Evolutionary conservation across 2,888 invertebrate genomes (phyloP).

Genomic region (Drosophila mayaguana): DNA sequence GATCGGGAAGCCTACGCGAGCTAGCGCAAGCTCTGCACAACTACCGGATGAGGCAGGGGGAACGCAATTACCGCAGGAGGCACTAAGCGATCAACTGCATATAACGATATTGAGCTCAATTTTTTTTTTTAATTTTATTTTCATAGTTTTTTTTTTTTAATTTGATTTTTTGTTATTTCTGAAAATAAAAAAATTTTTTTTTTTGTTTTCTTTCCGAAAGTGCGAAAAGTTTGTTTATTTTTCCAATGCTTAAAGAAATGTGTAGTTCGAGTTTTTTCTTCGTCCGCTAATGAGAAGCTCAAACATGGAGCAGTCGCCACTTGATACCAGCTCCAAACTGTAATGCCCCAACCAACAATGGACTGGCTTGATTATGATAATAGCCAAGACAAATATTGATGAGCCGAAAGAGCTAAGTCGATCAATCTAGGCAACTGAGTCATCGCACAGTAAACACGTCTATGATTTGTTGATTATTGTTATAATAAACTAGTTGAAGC

Average conservation of each 20-base stretch:
- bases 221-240: background rate
- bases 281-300: background rate
- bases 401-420: background rate
- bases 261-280: background rate
- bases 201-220: background rate
- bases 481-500: background rate
- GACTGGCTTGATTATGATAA: background rate
- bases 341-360: background rate
- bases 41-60: constrained; percentile 36
- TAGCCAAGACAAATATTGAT: background rate
- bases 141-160: background rate
- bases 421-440: background rate
- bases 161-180: background rate
- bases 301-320: constrained; percentile 4
- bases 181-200: constrained; percentile 2
- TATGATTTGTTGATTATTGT: background rate
- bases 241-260: background rate
- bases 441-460: background rate
- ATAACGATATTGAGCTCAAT: background rate
- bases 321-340: background rate
- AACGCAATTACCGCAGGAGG: background rate
- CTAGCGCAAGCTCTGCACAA: constrained; percentile 48
- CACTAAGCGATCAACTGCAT: background rate
- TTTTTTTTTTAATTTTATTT: background rate
- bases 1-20: constrained; percentile 22